Conservation (phyloP, 1,140 invertebrate species). For the Drosophila nigromelanica region DNA sequence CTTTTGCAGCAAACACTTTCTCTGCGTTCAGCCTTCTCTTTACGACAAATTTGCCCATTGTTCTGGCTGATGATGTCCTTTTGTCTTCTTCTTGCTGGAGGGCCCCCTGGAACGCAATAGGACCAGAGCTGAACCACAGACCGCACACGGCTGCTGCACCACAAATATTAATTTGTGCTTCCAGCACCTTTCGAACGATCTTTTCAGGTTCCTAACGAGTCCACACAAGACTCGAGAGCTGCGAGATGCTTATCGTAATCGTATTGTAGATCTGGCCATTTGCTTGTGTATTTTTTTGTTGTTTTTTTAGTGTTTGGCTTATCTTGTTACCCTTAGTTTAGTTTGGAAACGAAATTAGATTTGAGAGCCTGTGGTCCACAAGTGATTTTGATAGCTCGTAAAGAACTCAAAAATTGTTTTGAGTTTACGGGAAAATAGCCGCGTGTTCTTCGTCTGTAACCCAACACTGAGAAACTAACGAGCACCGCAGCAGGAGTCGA, state of each 20-base stretch:
- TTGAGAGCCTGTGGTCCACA: constrained; percentile 65
- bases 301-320: constrained; percentile 61
- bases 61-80: constrained; percentile 75
- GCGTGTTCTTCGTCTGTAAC: constrained; percentile 31
- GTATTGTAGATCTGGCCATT: constrained; percentile 22
- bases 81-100: constrained; percentile 56
- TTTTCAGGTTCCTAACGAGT: constrained; percentile 52
- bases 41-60: constrained; percentile 81
- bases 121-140: constrained; percentile 40
- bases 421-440: constrained; percentile 55
- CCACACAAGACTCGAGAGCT: constrained; percentile 6
- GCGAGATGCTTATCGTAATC: constrained; percentile 54
- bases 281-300: constrained; percentile 8
- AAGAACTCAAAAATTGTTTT: constrained; percentile 72
- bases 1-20: constrained; percentile 55
- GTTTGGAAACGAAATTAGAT: constrained; percentile 78
- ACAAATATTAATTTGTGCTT: constrained; percentile 81
- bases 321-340: constrained; percentile 74
- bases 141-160: constrained; percentile 63
- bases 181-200: constrained; percentile 57
- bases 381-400: constrained; percentile 81
- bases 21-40: constrained; percentile 49
- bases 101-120: constrained; percentile 60
- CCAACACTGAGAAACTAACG: constrained; percentile 31
- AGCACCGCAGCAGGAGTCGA: constrained; percentile 74